Evolutionary conservation across 1,140 invertebrate genomes (phyloP).

Genomic region (Agraylea sexmaculata): DNA sequence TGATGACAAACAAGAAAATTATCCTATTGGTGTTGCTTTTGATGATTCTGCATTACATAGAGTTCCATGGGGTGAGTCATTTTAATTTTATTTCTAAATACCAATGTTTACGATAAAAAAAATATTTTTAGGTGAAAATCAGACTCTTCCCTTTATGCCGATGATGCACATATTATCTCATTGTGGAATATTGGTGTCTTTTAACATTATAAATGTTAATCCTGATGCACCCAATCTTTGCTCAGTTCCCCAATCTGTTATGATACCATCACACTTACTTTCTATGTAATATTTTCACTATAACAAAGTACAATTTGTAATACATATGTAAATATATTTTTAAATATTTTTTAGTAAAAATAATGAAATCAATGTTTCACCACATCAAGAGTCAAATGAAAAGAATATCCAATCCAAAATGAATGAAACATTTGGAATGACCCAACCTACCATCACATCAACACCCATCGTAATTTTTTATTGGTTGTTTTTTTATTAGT

Average conservation of each 20-base stretch:
- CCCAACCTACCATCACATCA: conserved; percentile 18
- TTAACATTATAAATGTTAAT: conserved; percentile 53
- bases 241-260: conserved; percentile 41
- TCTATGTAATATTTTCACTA: conserved; percentile 23
- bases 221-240: conserved; percentile 42
- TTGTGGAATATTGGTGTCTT: conserved; percentile 57
- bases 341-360: conserved; percentile 8
- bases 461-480: conserved; percentile 17
- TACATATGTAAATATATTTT: not conserved
- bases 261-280: conserved; percentile 26
- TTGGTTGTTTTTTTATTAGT: conserved; percentile 5
- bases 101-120: conserved; percentile 2
- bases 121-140: conserved; percentile 44
- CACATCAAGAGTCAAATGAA: no score
- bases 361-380: conserved; percentile 11
- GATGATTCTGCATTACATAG: conserved; percentile 50
- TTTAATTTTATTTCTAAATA: conserved; percentile 5
- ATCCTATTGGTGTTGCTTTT: conserved; percentile 55
- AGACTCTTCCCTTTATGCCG: conserved; percentile 48
- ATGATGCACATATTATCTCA: conserved; percentile 55
- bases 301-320: not conserved
- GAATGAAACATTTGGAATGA: conserved; percentile 12
- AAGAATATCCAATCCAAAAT: no score
- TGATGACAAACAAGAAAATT: conserved; percentile 54
- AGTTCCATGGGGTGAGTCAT: conserved; percentile 46